These are phyloP conservation scores for Drosophila fungiperda DNA, from an alignment of 2,888 invertebrate genomes.

Conservation along the genomic window DNA sequence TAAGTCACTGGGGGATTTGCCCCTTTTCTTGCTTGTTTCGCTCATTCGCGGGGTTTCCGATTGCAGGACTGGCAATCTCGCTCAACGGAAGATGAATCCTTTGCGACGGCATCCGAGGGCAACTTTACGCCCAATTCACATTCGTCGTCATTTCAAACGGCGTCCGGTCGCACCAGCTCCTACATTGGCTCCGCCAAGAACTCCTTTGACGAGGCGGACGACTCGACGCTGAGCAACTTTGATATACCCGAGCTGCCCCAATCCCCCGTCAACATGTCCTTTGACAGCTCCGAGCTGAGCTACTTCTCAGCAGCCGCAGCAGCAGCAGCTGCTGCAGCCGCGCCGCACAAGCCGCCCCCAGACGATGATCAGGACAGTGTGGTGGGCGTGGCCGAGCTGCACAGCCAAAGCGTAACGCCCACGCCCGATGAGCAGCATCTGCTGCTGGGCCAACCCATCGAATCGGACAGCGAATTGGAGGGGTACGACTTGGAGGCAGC, in stretches of 20 bases:
- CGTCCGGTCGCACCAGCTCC: constrained; percentile 88
- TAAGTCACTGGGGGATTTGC: constrained; percentile 33
- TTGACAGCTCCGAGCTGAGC: constrained; percentile 84
- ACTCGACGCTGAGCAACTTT: constrained; percentile 74
- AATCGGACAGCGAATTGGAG: constrained; percentile 78
- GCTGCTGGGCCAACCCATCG: constrained; percentile 61
- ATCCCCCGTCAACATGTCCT: constrained; percentile 84
- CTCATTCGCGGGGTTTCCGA: background rate
- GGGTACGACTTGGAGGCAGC: constrained; percentile 64
- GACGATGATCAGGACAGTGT: constrained; percentile 71
- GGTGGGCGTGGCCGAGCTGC: constrained; percentile 75
- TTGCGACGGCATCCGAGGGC: constrained; percentile 89
- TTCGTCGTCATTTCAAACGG: constrained; percentile 89
- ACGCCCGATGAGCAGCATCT: constrained; percentile 72
- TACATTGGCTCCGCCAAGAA: constrained; percentile 87
- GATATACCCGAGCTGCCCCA: constrained; percentile 81
- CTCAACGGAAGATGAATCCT: constrained; percentile 88
- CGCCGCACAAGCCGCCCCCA: constrained; percentile 32
- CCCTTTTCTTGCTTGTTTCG: background rate
- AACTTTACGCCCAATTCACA: constrained; percentile 88
- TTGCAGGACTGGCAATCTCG: constrained; percentile 85
- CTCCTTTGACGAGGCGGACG: constrained; percentile 84
- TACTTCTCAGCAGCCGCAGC: constrained; percentile 75
- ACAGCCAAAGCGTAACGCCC: constrained; percentile 82
- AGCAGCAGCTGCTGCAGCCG: background rate